phyloP scores from a whole-genome alignment of 2,113 vertebrate species.

The Hemichromis elongatus region DNA sequence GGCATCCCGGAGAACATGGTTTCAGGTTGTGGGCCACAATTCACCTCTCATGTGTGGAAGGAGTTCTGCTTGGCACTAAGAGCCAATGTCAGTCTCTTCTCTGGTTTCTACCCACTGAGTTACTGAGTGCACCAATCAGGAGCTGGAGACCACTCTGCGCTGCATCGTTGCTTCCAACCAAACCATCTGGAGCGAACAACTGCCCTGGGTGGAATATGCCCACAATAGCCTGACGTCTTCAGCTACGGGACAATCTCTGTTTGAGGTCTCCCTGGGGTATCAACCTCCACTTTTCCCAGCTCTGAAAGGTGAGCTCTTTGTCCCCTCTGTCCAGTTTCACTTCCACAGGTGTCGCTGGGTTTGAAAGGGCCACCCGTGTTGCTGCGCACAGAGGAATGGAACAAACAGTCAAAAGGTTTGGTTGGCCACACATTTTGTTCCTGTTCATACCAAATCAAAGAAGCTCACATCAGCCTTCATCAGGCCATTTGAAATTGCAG shows the following conservation, averaged over 20 bases:
- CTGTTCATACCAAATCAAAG: no score
- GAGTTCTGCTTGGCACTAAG: not conserved
- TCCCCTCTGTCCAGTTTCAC: no score
- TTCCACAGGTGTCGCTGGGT: no score
- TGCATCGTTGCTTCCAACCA: not conserved
- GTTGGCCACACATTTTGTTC: no score
- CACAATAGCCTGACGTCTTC: not conserved
- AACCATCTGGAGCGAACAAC: not conserved
- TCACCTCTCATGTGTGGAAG: not conserved
- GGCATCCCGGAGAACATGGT: no score
- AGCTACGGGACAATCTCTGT: not conserved
- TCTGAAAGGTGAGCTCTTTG: not conserved
- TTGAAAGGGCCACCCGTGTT: not conserved
- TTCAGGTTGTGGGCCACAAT: no score
- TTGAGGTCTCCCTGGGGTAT: not conserved
- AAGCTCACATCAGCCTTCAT: no score
- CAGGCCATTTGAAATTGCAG: no score
- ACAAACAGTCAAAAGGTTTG: no score
- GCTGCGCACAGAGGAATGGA: not conserved
- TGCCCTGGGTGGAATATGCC: not conserved
- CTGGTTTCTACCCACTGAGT: not conserved
- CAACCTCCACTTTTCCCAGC: not conserved
- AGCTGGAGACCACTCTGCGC: not conserved
- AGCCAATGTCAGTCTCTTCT: not conserved
- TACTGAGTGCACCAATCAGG: not conserved